A percentile compares a stretch with the other conserved stretches of the same genome.
phyloP scores from a whole-genome alignment of 2,888 invertebrate genomes.

The Caenorhabditis doughertyi region DNA sequence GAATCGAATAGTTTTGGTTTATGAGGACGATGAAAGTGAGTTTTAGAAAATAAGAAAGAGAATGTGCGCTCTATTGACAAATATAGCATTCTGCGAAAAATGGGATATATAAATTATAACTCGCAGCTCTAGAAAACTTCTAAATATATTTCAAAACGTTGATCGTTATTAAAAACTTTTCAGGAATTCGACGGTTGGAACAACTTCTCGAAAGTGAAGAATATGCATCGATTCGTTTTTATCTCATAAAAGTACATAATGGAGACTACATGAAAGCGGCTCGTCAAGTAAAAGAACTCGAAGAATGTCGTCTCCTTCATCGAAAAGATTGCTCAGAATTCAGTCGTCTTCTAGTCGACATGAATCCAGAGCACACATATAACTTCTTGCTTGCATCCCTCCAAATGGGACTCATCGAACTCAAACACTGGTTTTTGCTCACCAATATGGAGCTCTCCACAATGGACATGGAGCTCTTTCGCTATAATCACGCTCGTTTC shows the following conservation, averaged over 20 bases:
- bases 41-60: too few species aligned
- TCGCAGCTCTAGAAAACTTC: too few species aligned
- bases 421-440: slow-evolving; percentile 82
- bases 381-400: slow-evolving; percentile 80
- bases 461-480: slow-evolving; percentile 82
- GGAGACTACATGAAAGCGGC: slow-evolving; percentile 79
- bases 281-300: slow-evolving; percentile 78
- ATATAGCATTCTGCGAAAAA: too few species aligned
- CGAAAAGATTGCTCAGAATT: slow-evolving; percentile 80
- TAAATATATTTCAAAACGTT: too few species aligned
- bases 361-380: slow-evolving; percentile 79
- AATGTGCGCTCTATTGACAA: background rate
- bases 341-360: slow-evolving; percentile 79
- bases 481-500: slow-evolving; percentile 83
- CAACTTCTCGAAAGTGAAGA: slow-evolving; percentile 79
- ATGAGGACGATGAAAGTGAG: slow-evolving; percentile 77
- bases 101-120: too few species aligned
- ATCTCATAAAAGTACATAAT: slow-evolving; percentile 78
- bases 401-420: slow-evolving; percentile 82
- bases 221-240: slow-evolving; percentile 77
- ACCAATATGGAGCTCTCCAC: slow-evolving; percentile 81
- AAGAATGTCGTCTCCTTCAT: slow-evolving; percentile 78
- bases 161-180: background rate
- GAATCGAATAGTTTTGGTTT: slow-evolving; percentile 80
- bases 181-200: slow-evolving; percentile 77